Base-by-base conservation (phyloP, 2,888 invertebrate genomes). In the Temnothorax rugatulus region DNA sequence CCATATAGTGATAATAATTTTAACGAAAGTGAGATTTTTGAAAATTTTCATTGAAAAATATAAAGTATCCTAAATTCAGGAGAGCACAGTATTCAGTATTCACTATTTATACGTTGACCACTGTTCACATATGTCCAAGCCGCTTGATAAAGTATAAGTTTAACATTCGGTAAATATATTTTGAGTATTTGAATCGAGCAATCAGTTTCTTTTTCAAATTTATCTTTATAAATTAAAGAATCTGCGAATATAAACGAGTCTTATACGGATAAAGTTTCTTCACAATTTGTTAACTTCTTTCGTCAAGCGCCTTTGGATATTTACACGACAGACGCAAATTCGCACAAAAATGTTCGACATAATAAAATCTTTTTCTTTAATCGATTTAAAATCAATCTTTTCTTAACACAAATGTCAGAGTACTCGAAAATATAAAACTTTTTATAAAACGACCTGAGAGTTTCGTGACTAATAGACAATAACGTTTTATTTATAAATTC, bases 41-140 rank as follows among this genome's bases (percentile, higher is more conserved):
- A 38, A 69, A 69, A 47, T 59, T 21, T 47, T 54, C 8, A 21
- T 8, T 59, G 11, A 57, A 44, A 68, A 59, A 44, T 76, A 76
- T 41, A 5, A 69, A 34, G 15, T 44, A 69, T 34, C 34, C 34
- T 57, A 18, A 59, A 68, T 69, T 25, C 0, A 41, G 9, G 4
- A 50, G 47, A 38, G 8, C 9, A 50, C 2, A 13, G n/a, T 25
- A 29, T 34, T 34, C 4, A 7, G 7, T 4, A 47, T 61, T 81
- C 13, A 38, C 69, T 79, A 47, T 66, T 79, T 79, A 59, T 47
- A 69, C 11, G 47, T 69, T 47, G 69, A 69, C 69, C 79, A 81
- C 47, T 50, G 79, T 38, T 47, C 21, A 57, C 34, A 50, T 54
- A 29, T 29, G 5, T 44, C 9, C n/a, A 66, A 52, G 25, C 2